phyloP scores from a whole-genome alignment of 2,113 vertebrate genomes.

The Etia nguti region DNA sequence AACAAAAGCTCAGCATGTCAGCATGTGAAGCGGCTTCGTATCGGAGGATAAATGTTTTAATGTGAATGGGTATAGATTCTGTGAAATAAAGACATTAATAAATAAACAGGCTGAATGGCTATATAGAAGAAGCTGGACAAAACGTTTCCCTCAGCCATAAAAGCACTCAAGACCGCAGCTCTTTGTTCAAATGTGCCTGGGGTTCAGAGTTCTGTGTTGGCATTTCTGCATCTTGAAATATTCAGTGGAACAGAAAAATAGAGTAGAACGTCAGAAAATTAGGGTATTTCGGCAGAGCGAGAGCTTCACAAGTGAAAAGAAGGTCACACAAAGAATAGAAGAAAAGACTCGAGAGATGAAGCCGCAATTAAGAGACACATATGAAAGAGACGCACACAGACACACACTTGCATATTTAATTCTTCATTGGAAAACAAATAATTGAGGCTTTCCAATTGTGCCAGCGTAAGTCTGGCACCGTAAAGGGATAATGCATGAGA shows the following conservation, averaged over 20 bases:
- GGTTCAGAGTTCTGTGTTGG: slow-evolving; percentile 20
- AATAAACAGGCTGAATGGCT: not conserved
- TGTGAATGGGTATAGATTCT: not conserved
- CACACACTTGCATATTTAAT: slow-evolving; percentile 43
- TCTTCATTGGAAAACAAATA: slow-evolving; percentile 61
- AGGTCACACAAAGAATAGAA: slow-evolving; percentile 2
- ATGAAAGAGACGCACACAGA: not conserved
- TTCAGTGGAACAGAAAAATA: slow-evolving; percentile 38
- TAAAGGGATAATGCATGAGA: slow-evolving; percentile 1
- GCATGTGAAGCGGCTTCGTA: not conserved
- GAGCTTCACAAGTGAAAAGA: slow-evolving; percentile 1
- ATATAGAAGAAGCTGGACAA: slow-evolving; percentile 13
- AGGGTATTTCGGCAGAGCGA: not conserved
- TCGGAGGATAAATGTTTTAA: not conserved
- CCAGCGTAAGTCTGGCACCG: slow-evolving; percentile 25
- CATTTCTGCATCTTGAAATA: slow-evolving; percentile 45
- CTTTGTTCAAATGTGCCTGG: slow-evolving; percentile 43
- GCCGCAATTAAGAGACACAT: not conserved
- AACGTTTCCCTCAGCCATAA: slow-evolving; percentile 56
- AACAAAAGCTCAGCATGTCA: not conserved
- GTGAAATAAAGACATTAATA: not conserved
- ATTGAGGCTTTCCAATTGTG: slow-evolving; percentile 29
- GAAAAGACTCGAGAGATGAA: not conserved
- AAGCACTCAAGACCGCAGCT: slow-evolving; percentile 45
- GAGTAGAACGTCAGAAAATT: not conserved